These are phyloP conservation scores for Brenthis ino DNA, from an alignment of 2,888 invertebrate species.

Conservation along the genomic window DNA sequence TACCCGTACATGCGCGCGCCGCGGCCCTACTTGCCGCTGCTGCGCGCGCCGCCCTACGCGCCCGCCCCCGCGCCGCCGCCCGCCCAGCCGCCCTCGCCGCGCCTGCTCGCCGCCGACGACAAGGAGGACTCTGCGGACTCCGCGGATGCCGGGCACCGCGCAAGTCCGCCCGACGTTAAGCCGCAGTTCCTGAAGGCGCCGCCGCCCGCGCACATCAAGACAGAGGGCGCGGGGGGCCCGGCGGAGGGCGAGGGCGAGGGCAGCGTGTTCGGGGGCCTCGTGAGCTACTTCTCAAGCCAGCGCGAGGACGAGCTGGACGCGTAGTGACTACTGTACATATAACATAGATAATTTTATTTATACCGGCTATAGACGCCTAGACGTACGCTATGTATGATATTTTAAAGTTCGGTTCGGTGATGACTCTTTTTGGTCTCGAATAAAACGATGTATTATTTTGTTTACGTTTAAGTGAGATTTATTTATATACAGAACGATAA, in stretches of 20 bases:
- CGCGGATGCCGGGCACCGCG: conserved; percentile 21
- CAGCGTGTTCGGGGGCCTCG: conserved; percentile 94
- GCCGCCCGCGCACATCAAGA: conserved; percentile 19
- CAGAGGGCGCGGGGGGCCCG: conserved; percentile 26
- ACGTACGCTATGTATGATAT: conserved; percentile 64
- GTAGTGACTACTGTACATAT: conserved; percentile 59
- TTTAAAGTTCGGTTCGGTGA: conserved; percentile 55
- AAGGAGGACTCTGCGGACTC: conserved; percentile 20
- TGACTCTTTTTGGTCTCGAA: conserved; percentile 78
- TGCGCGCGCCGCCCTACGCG: conserved; percentile 21
- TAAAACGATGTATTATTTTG: conserved; percentile 78
- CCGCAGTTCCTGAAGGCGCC: conserved; percentile 40
- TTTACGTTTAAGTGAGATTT: conserved; percentile 80
- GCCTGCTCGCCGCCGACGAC: conserved; percentile 22
- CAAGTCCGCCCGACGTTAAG: conserved; percentile 42
- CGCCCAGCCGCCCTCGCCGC: conserved; percentile 14
- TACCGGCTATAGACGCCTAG: conserved; percentile 46
- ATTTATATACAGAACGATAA: conserved; percentile 76
- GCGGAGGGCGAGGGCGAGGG: conserved; percentile 64
- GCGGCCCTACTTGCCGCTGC: conserved; percentile 22
- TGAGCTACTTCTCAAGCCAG: conserved; percentile 96
- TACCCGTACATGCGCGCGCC: conserved; percentile 47
- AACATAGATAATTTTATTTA: conserved; percentile 63
- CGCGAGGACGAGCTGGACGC: conserved; percentile 92
- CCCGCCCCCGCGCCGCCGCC: not conserved